Evolutionary conservation across 1,140 invertebrate genomes (phyloP).

Genomic region (Gonioctena quinquepunctata): DNA sequence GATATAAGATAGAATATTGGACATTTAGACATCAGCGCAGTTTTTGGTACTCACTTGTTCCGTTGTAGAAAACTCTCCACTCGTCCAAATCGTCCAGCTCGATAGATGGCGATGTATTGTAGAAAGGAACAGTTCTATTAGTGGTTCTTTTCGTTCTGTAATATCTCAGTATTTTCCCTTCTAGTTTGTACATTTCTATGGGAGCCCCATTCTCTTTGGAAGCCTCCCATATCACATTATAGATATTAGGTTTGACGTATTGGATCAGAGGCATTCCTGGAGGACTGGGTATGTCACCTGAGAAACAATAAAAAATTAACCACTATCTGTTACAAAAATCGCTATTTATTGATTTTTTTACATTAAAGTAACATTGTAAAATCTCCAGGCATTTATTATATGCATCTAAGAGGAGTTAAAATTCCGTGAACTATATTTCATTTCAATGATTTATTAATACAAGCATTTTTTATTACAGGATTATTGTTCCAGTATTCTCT

Average conservation of each 20-base stretch:
- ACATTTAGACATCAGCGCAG: too few species aligned
- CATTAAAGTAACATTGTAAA: too few species aligned
- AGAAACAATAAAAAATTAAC: conserved; percentile 16
- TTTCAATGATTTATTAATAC: too few species aligned
- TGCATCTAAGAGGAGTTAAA: too few species aligned
- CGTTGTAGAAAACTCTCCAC: conserved; percentile 81
- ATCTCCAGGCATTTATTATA: too few species aligned
- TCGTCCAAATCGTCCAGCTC: conserved; percentile 56
- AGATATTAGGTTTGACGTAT: conserved; percentile 66
- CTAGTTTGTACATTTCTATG: conserved; percentile 65
- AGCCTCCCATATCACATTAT: conserved; percentile 73
- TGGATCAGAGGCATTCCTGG: conserved; percentile 70
- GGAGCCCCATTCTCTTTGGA: conserved; percentile 69
- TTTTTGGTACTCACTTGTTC: conserved; percentile 66
- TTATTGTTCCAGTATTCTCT: too few species aligned
- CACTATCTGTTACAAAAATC: too few species aligned
- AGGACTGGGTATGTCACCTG: conserved; percentile 67
- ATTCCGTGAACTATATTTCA: too few species aligned
- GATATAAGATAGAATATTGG: too few species aligned
- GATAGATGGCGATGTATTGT: conserved; percentile 48
- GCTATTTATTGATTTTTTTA: too few species aligned
- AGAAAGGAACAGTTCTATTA: conserved; percentile 45
- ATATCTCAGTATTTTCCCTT: conserved; percentile 55
- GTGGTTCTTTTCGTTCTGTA: conserved; percentile 48
- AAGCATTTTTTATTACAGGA: too few species aligned